Evolutionary conservation across 2,113 vertebrate species (phyloP).

Genomic region (Aramus guarauna): DNA sequence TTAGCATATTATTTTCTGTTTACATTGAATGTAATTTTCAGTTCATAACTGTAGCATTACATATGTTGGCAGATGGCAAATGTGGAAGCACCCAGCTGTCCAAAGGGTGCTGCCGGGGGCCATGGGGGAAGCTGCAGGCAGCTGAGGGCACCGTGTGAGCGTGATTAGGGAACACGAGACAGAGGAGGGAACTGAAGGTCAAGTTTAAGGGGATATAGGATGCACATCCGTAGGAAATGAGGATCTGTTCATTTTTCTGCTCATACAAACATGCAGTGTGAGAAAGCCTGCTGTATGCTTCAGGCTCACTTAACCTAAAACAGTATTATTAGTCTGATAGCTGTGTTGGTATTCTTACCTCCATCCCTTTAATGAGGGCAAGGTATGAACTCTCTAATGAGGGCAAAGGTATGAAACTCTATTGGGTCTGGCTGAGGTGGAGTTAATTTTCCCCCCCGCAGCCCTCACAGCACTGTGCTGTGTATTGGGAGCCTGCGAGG

Average conservation of each 20-base stretch:
- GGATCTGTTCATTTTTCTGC: not conserved
- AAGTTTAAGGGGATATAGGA: not conserved
- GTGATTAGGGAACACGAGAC: not conserved
- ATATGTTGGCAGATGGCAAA: not conserved
- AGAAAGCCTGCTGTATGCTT: not conserved
- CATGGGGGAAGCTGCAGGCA: not conserved
- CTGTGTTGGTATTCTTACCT: not conserved
- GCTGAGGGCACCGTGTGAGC: not conserved
- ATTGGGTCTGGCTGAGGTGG: too few species aligned
- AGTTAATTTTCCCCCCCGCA: too few species aligned
- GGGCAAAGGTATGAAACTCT: not conserved
- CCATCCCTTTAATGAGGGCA: not conserved
- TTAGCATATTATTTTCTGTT: not conserved
- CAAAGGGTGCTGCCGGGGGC: not conserved
- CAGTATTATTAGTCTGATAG: not conserved
- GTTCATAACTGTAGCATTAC: accelerated
- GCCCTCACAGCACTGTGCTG: too few species aligned
- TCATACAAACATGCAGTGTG: not conserved
- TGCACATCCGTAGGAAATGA: not conserved
- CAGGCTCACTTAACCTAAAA: not conserved
- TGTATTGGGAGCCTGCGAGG: too few species aligned
- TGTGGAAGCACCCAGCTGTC: not conserved
- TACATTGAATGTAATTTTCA: not conserved
- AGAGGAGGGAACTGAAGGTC: not conserved
- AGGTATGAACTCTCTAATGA: not conserved